Conservation (phyloP, 2,797 vertebrate genomes). For the Esox lucius region DNA sequence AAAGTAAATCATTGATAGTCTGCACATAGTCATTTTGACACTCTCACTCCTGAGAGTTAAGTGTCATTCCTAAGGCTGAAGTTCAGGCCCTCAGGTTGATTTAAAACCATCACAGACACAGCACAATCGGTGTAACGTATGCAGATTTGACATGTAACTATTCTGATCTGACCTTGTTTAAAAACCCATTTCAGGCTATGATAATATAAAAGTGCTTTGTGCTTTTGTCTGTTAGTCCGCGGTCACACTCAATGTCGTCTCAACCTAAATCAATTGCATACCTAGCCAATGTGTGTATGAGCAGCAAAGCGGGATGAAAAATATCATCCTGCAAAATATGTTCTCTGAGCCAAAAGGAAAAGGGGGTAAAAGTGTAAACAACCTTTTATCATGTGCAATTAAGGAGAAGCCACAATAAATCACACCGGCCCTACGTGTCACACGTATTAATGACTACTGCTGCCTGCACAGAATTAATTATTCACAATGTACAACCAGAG, state of each 20-base stretch:
- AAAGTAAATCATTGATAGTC: conserved; percentile 55
- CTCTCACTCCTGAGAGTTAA: conserved; percentile 27
- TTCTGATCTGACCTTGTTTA: conserved; percentile 20
- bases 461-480: conserved; percentile 52
- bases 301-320: conserved; percentile 47
- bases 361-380: conserved; percentile 54
- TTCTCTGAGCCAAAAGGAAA: conserved; percentile 42
- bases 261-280: conserved; percentile 18
- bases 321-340: conserved; percentile 40
- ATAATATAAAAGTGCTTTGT: conserved; percentile 9
- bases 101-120: conserved; percentile 16
- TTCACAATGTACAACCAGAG: conserved; percentile 43
- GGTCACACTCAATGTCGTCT: conserved; percentile 36
- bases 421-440: conserved; percentile 51
- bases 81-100: conserved; percentile 30
- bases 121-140: conserved; percentile 1
- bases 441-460: conserved; percentile 58
- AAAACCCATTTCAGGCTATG: conserved; percentile 11
- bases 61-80: conserved; percentile 32
- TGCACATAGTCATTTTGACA: conserved; percentile 34
- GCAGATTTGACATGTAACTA: conserved; percentile 18
- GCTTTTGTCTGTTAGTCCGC: conserved; percentile 26
- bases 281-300: conserved; percentile 21
- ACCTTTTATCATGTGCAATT: conserved; percentile 69
- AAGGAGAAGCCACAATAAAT: conserved; percentile 58